phyloP scores from a whole-genome alignment of 2,113 vertebrate species.

The Phasianus colchicus region DNA sequence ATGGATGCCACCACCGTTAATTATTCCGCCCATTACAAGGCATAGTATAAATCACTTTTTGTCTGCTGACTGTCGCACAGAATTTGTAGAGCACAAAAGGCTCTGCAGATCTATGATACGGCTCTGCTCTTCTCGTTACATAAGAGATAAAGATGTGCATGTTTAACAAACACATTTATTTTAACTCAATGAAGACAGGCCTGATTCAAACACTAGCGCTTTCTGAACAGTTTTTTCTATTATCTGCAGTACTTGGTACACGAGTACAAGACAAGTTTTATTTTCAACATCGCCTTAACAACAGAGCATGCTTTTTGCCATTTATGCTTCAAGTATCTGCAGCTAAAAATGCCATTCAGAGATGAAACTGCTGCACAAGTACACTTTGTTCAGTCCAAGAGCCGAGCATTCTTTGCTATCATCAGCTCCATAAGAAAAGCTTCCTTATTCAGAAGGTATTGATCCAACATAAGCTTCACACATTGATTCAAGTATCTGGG shows the following conservation, averaged over 20 bases:
- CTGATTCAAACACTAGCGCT: conserved; percentile 37
- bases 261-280: conserved; percentile 6
- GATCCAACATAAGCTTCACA: conserved; percentile 6
- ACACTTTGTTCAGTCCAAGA: conserved; percentile 21
- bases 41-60: conserved; percentile 78
- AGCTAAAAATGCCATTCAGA: conserved; percentile 25
- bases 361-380: conserved; percentile 35
- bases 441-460: conserved; percentile 30
- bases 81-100: conserved; percentile 71
- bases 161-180: conserved; percentile 67
- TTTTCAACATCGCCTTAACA: conserved; percentile 31
- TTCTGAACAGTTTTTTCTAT: conserved; percentile 16
- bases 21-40: conserved; percentile 78
- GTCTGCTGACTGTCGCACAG: conserved; percentile 65
- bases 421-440: conserved; percentile 24
- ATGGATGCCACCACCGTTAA: conserved; percentile 79
- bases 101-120: conserved; percentile 57
- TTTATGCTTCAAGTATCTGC: conserved; percentile 9
- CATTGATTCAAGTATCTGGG: conserved; percentile 36
- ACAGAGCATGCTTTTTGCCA: conserved; percentile 3
- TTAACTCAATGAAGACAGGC: conserved; percentile 48
- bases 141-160: conserved; percentile 57
- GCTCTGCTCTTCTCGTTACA: conserved; percentile 58
- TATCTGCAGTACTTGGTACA: background rate
- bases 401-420: background rate